Evolutionary conservation across 2,888 invertebrate genomes (phyloP).

Genomic region (Rhopalosiphum nymphaeae): DNA sequence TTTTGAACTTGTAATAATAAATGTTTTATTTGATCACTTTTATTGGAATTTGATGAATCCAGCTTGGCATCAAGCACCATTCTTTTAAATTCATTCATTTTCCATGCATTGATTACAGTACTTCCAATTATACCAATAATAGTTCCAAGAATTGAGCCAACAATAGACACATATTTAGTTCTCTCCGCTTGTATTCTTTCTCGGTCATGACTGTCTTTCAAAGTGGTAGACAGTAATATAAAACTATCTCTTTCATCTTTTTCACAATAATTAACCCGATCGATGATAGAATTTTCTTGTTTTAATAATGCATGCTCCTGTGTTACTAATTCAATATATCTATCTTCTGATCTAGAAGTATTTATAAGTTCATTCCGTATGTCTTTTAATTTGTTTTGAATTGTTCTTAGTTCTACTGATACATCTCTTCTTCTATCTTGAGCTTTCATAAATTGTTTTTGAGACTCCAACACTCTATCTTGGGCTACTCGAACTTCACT

Average conservation of each 20-base stretch:
- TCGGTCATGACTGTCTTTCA: conserved; percentile 85
- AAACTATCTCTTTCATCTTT: conserved; percentile 83
- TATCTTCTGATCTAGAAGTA: conserved; percentile 82
- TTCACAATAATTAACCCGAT: conserved; percentile 78
- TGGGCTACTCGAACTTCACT: conserved; percentile 84
- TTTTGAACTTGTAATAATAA: conserved; percentile 47
- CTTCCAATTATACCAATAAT: conserved; percentile 78
- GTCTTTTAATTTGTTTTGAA: conserved; percentile 78
- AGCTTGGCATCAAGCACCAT: conserved; percentile 71
- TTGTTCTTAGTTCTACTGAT: conserved; percentile 75
- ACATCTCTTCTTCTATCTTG: conserved; percentile 78
- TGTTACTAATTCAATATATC: conserved; percentile 72
- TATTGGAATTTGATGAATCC: conserved; percentile 35
- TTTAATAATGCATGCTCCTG: conserved; percentile 75
- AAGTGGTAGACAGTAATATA: conserved; percentile 78
- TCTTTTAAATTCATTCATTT: conserved; percentile 77
- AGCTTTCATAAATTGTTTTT: conserved; percentile 77
- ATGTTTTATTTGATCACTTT: conserved; percentile 53
- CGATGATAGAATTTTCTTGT: conserved; percentile 72
- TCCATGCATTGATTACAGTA: conserved; percentile 77
- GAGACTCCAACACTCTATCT: conserved; percentile 79
- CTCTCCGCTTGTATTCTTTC: conserved; percentile 85
- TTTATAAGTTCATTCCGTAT: conserved; percentile 83
- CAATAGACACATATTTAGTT: conserved; percentile 87
- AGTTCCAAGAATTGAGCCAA: conserved; percentile 79